These are phyloP conservation scores for Microctenopoma steveboyesi DNA, from an alignment of 2,797 vertebrate species.

Conservation along the genomic window DNA sequence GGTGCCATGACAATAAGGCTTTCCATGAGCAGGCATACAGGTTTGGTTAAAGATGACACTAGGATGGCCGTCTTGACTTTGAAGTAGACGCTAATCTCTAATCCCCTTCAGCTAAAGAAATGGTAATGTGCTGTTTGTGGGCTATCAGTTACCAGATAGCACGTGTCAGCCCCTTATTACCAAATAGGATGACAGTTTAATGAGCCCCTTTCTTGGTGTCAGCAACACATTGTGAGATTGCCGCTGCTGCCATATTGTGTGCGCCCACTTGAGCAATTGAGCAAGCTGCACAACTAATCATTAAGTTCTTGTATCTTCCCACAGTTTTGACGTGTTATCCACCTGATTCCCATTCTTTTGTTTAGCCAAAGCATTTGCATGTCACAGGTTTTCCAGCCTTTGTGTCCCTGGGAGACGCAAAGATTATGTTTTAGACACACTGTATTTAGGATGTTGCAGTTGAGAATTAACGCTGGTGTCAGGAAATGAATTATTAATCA, in stretches of 20 bases:
- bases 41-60: conserved; percentile 37
- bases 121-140: conserved; percentile 73
- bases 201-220: conserved; percentile 78
- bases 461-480: conserved; percentile 37
- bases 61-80: conserved; percentile 58
- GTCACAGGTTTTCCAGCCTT: conserved; percentile 27
- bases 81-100: conserved; percentile 65
- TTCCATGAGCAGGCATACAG: conserved; percentile 20
- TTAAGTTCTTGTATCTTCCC: conserved; percentile 67
- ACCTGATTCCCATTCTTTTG: conserved; percentile 69
- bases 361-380: conserved; percentile 46
- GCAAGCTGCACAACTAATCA: conserved; percentile 66
- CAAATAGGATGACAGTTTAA: conserved; percentile 81
- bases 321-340: conserved; percentile 52
- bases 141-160: conserved; percentile 71
- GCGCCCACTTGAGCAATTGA: conserved; percentile 73
- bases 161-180: conserved; percentile 76
- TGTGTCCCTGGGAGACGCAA: conserved; percentile 6
- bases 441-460: conserved; percentile 16
- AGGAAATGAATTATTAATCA: conserved; percentile 18
- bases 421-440: neutral
- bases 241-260: conserved; percentile 66
- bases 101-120: conserved; percentile 68
- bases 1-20: conserved; percentile 14
- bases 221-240: conserved; percentile 71